Conservation (phyloP, 2,113 vertebrate genomes). For the Alaudala cheleensis region DNA sequence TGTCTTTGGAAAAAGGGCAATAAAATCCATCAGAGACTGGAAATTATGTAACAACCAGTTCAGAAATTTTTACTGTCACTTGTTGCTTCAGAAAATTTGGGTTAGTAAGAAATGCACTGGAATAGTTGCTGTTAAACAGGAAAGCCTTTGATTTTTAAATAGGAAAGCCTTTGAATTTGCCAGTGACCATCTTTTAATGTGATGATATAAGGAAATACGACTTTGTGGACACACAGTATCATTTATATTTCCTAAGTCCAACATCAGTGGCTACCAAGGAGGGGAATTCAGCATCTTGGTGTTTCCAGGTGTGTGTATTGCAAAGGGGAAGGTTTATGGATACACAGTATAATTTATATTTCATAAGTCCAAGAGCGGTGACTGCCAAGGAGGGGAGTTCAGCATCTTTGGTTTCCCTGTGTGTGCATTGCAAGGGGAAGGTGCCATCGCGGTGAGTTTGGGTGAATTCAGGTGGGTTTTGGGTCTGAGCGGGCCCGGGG, state of each 20-base stretch:
- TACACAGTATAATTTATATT: too few species aligned
- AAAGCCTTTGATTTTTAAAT: not conserved
- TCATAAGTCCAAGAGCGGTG: too few species aligned
- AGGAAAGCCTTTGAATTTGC: not conserved
- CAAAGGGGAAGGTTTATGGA: too few species aligned
- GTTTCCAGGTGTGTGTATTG: not conserved
- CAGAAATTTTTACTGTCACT: not conserved
- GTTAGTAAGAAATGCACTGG: not conserved
- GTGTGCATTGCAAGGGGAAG: not conserved
- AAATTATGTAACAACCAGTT: not conserved
- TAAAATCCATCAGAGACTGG: not conserved
- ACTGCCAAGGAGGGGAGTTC: too few species aligned
- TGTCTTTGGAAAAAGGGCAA: not conserved
- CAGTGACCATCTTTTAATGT: not conserved
- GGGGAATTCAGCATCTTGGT: not conserved
- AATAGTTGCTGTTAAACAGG: not conserved
- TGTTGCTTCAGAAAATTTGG: not conserved
- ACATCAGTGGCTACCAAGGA: not conserved
- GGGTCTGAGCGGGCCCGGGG: too few species aligned
- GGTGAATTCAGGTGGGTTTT: not conserved
- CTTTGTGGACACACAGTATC: not conserved
- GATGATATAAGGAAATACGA: not conserved
- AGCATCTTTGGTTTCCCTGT: too few species aligned
- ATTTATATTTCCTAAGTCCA: accelerated
- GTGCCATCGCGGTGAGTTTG: accelerated